Evolutionary conservation across 2,888 invertebrate genomes (phyloP).

Genomic region (Caenorhabditis sp.): DNA sequence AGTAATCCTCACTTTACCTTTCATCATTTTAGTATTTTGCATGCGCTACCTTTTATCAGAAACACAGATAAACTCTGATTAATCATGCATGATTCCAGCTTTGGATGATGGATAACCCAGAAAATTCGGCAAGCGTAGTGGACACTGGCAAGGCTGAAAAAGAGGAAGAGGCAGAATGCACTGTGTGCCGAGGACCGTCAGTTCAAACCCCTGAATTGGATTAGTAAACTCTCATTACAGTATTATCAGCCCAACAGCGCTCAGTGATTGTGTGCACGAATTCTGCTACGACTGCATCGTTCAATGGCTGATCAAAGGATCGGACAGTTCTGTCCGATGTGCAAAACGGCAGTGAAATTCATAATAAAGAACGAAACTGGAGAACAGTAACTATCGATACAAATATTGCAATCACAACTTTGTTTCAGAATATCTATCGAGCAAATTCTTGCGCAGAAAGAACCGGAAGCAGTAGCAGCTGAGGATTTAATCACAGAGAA

Average conservation of each 20-base stretch:
- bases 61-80: no score
- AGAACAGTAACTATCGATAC: background rate
- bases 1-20: no score
- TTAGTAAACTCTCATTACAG: conserved; percentile 27
- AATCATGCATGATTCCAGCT: no score
- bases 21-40: no score
- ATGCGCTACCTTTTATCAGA: no score
- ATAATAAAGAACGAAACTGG: conserved; percentile 7
- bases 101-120: no score
- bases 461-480: conserved; percentile 22
- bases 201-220: background rate
- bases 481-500: conserved; percentile 26
- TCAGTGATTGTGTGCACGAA: conserved; percentile 52
- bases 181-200: conserved; percentile 45
- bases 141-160: background rate
- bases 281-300: conserved; percentile 59
- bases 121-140: no score
- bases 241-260: conserved; percentile 12
- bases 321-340: conserved; percentile 47
- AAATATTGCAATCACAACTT: background rate
- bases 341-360: conserved; percentile 29
- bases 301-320: conserved; percentile 41
- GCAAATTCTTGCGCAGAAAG: background rate
- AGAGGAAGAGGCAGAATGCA: conserved; percentile 25
- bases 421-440: conserved; percentile 1